A percentile compares a stretch with the other conserved stretches of the same genome.
Conservation (phyloP, 2,797 vertebrate species). For the Psittacula derbiana region DNA sequence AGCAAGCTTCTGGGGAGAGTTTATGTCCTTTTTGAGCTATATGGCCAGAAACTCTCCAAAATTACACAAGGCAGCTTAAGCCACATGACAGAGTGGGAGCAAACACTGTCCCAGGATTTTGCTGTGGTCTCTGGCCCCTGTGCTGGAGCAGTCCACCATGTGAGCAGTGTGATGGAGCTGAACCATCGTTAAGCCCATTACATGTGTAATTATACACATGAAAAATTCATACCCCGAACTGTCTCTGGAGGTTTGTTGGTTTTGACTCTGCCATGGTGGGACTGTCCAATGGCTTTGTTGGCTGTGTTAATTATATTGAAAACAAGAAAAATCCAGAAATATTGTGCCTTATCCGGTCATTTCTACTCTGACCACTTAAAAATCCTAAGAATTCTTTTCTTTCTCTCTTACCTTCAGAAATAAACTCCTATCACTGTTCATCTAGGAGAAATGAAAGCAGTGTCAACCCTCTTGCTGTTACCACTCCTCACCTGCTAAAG, state of each 20-base stretch:
- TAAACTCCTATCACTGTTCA: not conserved
- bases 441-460: not conserved
- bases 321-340: not conserved
- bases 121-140: not conserved
- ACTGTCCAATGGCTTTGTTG: not conserved
- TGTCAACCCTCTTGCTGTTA: not conserved
- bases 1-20: not conserved
- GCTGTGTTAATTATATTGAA: not conserved
- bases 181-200: not conserved
- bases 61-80: not conserved
- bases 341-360: not conserved
- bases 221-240: not conserved
- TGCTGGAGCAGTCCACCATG: not conserved
- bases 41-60: not conserved
- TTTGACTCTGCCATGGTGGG: not conserved
- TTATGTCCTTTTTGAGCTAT: not conserved
- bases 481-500: not conserved
- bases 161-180: fast-evolving
- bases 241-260: not conserved
- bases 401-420: not conserved
- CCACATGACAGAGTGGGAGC: not conserved
- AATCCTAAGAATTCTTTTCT: not conserved
- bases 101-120: not conserved
- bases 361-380: not conserved
- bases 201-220: not conserved